phyloP scores from a whole-genome alignment of 64 coral and sea anemone species.

The Stichodactyla helianthus region DNA sequence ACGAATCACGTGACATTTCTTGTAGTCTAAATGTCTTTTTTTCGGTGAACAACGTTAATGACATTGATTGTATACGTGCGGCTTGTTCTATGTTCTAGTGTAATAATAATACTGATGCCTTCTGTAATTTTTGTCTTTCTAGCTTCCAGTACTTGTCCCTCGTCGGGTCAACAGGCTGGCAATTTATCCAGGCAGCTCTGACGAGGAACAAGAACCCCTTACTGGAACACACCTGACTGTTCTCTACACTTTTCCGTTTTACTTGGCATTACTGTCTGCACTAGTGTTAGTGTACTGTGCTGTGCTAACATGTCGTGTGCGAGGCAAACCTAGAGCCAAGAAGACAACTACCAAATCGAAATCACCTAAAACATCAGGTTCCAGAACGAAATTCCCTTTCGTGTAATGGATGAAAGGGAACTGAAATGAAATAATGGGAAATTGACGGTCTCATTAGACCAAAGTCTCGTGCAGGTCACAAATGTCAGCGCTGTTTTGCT shows the following conservation, averaged over 20 bases:
- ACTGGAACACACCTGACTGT: constrained; percentile 66
- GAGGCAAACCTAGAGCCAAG: constrained; percentile 65
- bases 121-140: constrained; percentile 6
- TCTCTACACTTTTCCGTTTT: constrained; percentile 82
- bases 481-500: neutral
- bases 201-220: constrained; percentile 62
- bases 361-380: constrained; percentile 4
- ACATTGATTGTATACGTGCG: no score
- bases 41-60: no score
- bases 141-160: constrained; percentile 84
- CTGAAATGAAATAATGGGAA: neutral
- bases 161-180: constrained; percentile 75
- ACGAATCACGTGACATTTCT: no score
- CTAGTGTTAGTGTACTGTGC: constrained; percentile 84
- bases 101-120: neutral
- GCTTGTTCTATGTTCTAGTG: no score
- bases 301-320: constrained; percentile 70
- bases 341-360: constrained; percentile 30
- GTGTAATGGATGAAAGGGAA: constrained; percentile 30
- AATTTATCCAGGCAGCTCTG: constrained; percentile 67
- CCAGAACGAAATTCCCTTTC: constrained; percentile 74
- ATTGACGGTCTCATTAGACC: neutral
- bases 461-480: neutral
- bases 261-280: constrained; percentile 61
- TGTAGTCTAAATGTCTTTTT: no score